Base-by-base conservation (phyloP, 2,113 vertebrate genomes). In the Sigmodon hispidus region DNA sequence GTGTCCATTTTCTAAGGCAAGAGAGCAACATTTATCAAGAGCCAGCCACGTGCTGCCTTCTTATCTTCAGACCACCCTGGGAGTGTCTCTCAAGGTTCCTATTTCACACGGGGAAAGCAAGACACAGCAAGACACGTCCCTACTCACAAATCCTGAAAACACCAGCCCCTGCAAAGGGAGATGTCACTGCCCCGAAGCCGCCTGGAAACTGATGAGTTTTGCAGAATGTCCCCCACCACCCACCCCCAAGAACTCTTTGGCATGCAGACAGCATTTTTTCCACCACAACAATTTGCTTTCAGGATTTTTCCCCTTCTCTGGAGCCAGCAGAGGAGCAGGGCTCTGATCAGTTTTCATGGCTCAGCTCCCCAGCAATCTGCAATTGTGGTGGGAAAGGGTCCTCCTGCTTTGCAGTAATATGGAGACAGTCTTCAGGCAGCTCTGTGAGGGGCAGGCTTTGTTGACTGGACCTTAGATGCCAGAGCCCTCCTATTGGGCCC, bases 301-400 rank as follows among this genome's bases (percentile, higher is more conserved):
- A 61, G 91, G 90, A 75, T 11, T 90, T 50, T 43, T 79, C 40
- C 31, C 89, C 61, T 40, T 12, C 91, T 70, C 80, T 6, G 73
- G 69, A 72, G 77, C 89, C 19, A 11, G 34, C 0, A 9, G 43
- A 83, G 73, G 22, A 81, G 70, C 36, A 52, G 0, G 63, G 61
- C 57, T 17, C 24, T 4, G 93, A 81, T 90, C 7, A 0, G 34
- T 57, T 95, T 83, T 69, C 69, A 43, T 43, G 96, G 79, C 97
- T 94, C 92, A 26, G 72, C 63, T 31, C 34, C n/a, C 83, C 88
- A 16, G 72, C 96, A 69, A n/a, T 83, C 92, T 83, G 92, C 95
- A 92, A 21, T 70, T 45, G 65, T 34, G 90, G 70, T 59, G 92
- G 88, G 90, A 72, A 92, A 15, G 43, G 40, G 43, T 43, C 61